Evolutionary conservation across 2,113 vertebrate species (phyloP), one percentile per base, ranked within the genome.

Genomic region (Atlantisia rogersi): DNA sequence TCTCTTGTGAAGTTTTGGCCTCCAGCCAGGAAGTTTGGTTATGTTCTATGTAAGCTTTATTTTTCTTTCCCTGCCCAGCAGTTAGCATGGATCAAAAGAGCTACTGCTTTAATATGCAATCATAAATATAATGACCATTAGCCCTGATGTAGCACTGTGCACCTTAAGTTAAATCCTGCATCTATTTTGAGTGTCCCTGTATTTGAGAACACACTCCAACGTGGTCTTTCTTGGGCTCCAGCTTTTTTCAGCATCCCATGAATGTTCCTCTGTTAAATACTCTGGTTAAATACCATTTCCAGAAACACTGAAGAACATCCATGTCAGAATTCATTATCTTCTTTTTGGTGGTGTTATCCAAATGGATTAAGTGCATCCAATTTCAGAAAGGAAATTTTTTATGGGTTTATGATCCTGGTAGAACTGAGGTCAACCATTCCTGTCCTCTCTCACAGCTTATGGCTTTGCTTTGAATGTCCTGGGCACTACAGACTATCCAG

Each of bases 21-120:
- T 91, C 56, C 40, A 35, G 87, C 65, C 94, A 94, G 80, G 90
- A 96, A 90, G 22, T 71, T 92, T 87, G 94, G 75, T 96, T 95
- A 94, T 96, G 95, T 94, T 94, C 82, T 70, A 35, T 79, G 50
- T 32, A 37, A 91, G 90, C 87, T 86, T 94, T 94, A 95, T 97
- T 94, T 94, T 94, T 86, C 44, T 84, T 94, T 94, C 60, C 58
- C 82, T 88, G 21, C 63, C 39, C 77, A 94, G 71, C 73, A 82
- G 74, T 86, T 92, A 90, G 82, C 40, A 19, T 24, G 67, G 75
- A 95, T 93, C 88, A 90, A 86, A 95, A 89, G 88, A 85, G 59
- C 19, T 31, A 86, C 9, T 91, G 75, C 88, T 88, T 82, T 91
- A 92, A 93, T 92, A 95, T 40, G 68, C 53, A 82, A 37, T 65